These are phyloP conservation scores for Piprites chloris DNA, from an alignment of 2,113 vertebrate species.

Conservation along the genomic window DNA sequence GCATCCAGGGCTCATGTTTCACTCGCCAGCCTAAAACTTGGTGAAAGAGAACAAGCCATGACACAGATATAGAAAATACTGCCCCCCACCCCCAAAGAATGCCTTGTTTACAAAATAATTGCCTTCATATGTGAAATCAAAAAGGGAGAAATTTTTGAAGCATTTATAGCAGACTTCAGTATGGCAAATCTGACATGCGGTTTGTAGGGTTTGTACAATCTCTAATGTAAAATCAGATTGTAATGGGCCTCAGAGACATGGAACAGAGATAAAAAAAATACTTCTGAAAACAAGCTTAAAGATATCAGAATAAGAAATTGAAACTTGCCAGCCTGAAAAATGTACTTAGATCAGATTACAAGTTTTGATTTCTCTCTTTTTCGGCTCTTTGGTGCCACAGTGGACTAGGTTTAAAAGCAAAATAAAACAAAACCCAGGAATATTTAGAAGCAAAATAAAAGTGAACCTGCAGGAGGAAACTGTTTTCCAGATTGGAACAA, in stretches of 20 bases:
- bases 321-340: constrained; percentile 5
- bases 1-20: background rate
- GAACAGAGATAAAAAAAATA: background rate
- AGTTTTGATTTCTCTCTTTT: background rate
- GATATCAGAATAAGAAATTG: background rate
- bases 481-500: background rate
- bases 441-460: background rate
- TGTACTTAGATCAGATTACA: background rate
- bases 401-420: background rate
- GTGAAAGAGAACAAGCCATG: background rate
- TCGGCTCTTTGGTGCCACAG: background rate
- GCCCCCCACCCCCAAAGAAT: background rate
- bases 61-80: background rate
- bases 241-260: background rate
- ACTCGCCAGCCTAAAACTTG: background rate
- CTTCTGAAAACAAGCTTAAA: constrained; percentile 3
- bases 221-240: background rate
- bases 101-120: background rate
- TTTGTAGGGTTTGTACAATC: background rate
- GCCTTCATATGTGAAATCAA: background rate
- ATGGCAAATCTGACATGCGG: background rate
- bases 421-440: background rate
- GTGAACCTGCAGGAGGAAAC: background rate
- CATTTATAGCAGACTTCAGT: background rate
- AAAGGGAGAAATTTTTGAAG: background rate